Conservation (phyloP, 2,797 vertebrate species). For the Enteromius mattozi region DNA sequence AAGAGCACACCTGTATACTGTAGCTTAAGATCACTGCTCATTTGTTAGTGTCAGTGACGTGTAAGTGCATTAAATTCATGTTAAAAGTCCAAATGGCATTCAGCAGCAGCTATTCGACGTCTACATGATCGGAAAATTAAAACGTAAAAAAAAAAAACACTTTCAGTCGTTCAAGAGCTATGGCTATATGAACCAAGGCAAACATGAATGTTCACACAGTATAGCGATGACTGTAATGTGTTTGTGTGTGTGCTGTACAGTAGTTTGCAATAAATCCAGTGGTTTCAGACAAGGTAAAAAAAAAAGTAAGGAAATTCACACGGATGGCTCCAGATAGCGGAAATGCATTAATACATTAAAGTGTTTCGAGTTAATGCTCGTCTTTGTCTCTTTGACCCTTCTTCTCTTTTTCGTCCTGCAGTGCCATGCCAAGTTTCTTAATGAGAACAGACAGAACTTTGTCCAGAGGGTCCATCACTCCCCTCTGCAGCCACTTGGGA, state of each 20-base stretch:
- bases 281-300: conserved; percentile 49
- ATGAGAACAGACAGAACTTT: conserved; percentile 97
- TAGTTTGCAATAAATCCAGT: conserved; percentile 69
- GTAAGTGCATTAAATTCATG: conserved; percentile 53
- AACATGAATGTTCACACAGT: conserved; percentile 77
- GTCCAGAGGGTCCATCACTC: conserved; percentile 98
- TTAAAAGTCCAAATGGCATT: conserved; percentile 59
- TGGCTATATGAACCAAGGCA: conserved; percentile 79
- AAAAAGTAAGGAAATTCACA: conserved; percentile 21
- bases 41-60: conserved; percentile 36
- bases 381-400: conserved; percentile 91
- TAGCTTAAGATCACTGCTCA: conserved; percentile 41
- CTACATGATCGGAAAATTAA: conserved; percentile 79
- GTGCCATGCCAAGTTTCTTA: conserved; percentile 93
- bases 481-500: conserved; percentile 99
- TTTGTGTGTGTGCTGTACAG: conserved; percentile 70
- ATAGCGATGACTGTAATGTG: conserved; percentile 66
- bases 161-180: conserved; percentile 71
- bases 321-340: conserved; percentile 32
- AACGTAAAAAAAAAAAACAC: conserved; percentile 76
- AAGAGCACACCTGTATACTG: conserved; percentile 38
- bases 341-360: conserved; percentile 52
- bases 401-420: conserved; percentile 96
- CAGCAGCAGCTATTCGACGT: conserved; percentile 66
- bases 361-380: conserved; percentile 81